Evolutionary conservation across 2,113 vertebrate species (phyloP), one percentile per base, ranked within the genome.

Genomic region (Ammospiza caudacuta): DNA sequence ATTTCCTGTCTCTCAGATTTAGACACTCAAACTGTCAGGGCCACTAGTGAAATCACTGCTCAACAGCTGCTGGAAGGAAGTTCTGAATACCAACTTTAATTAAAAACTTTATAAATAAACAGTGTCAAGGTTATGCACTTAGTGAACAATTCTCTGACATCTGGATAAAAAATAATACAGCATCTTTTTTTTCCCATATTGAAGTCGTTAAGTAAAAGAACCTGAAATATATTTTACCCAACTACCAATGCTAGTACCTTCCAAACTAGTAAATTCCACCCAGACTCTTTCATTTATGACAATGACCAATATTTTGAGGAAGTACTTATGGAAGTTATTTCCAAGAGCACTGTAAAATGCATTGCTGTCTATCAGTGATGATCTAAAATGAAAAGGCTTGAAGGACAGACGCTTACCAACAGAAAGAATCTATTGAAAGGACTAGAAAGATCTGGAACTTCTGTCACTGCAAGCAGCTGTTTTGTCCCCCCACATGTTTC

Each of bases 41-140:
- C 54, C 47, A 62, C 37, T 35, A 70, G 33, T 72, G 80, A 92
- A 92, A 89, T 59, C 55, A 89, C 39, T 5, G 6, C n/a, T 93
- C 58, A 87, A 37, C 51, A 93, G 88, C 49, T 70, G 81, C 68
- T 15, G 39, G 31, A 29, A 87, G 64, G 33, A 93, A 72, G 28
- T 58, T 95, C 66, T 68, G 61, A 95, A 89, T 25, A 66, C 12
- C 18, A 80, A 22, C 43, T 84, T 91, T 87, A 49, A 84, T 78
- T 83, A 91, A 92, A n/a, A 85, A 68, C 17, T 59, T 92, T 47
- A 47, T 64, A 93, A 91, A 96, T 54, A 93, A 87, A 43, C 9
- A 72, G 13, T 52, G 23, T 52, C 75, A 89, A 93, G 66, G 81
- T 91, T 78, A 77, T 55, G 27, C 29, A 87, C 46, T 62, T 46